phyloP scores from a whole-genome alignment of 2,888 invertebrate genomes.

The Oligia fasciuncula region DNA sequence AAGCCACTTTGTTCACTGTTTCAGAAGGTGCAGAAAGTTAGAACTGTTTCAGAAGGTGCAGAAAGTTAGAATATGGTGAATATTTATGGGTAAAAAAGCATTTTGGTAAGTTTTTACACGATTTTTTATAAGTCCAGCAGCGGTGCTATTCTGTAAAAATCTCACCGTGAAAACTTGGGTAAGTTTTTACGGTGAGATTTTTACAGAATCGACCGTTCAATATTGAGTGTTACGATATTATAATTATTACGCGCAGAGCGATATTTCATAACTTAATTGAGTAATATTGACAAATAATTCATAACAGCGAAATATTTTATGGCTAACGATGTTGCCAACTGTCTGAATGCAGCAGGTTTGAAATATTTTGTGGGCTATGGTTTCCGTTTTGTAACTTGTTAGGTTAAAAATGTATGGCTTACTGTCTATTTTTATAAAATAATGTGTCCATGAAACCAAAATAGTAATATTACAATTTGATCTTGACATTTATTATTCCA shows the following conservation, averaged over 20 bases:
- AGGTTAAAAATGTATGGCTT: no score
- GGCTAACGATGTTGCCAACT: neutral
- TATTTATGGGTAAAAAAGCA: neutral
- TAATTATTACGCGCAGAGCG: no score
- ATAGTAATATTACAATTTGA: neutral
- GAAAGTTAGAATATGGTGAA: neutral
- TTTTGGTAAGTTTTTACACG: no score
- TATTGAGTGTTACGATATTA: neutral
- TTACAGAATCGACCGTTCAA: no score
- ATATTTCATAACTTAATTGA: no score
- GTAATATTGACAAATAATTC: no score
- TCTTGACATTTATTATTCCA: neutral
- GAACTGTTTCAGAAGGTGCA: neutral
- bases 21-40: neutral
- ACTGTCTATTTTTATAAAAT: no score
- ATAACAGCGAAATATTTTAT: neutral
- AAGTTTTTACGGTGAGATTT: no score
- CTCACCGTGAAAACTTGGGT: no score
- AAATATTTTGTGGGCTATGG: neutral
- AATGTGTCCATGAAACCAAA: no score
- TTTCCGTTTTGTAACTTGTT: no score
- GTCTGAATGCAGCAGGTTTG: neutral
- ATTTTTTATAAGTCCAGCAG: neutral
- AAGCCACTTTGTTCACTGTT: neutral
- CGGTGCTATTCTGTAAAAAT: no score